Base-by-base conservation (phyloP, 2,113 vertebrate species). In the Nymphicus hollandicus region DNA sequence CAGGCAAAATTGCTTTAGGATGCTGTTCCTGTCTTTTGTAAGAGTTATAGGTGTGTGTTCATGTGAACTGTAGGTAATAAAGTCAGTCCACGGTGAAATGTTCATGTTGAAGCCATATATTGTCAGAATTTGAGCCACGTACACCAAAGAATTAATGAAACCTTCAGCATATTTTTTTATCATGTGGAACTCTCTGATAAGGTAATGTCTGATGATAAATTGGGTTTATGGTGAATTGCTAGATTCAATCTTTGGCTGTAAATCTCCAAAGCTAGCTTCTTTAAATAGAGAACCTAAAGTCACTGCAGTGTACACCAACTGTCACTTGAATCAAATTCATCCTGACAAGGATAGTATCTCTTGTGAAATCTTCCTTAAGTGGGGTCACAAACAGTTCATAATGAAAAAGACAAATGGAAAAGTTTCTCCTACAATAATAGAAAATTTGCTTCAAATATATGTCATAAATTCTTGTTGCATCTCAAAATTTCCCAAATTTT, bases 161-260 rank as follows among this genome's bases (percentile, higher is more conserved):
- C 81, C 58, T 79, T 37, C 82, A 13, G 23, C 22, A n/a, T 95
- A 95, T 79, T 96, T 97, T 97, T 97, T 94, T 96, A 88, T 91
- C 8, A 7, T 95, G 94, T 97, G 96, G 91, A 97, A 93, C 96
- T 95, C 97, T 96, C 96, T 97, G 96, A 97, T 98, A 98, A 97
- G 92, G 97, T 97, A 98, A 98, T 98, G 84, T 92, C 73, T 97
- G 78, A 98, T 98, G 98, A 99, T 98, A 98, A 98, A 99, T 98
- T 97, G 94, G 96, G 97, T 98, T 98, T 98, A 98, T 97, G 47
- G 95, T 88, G 97, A 98, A 96, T 97, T 97, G 92, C 97, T 98
- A 97, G 97, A 98, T 98, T 98, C 96, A 97, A 96, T 98, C 97
- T 98, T 93, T 91, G 84, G 91, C 94, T 95, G 93, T 98, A 98